Base-by-base conservation (phyloP, 2,797 vertebrate genomes). In the Thaleichthys pacificus region DNA sequence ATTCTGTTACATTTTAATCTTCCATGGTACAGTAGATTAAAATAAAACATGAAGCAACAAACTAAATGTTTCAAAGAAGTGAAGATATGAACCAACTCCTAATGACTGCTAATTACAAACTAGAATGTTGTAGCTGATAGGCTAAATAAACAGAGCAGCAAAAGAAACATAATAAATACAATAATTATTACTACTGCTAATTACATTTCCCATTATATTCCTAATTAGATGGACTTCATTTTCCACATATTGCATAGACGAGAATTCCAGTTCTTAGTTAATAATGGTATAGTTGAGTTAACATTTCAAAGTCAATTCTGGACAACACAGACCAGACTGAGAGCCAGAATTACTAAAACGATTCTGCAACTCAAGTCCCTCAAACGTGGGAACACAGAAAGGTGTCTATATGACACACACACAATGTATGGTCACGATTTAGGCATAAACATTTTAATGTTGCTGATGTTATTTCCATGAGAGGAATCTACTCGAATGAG, bases 181-280 rank as follows among this genome's bases (percentile, higher is more conserved):
- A 87, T 91, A 92, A 93, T 91, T 92, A 93, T 93, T 92, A 90
- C 87, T 85, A 88, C 88, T 88, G 87, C 91, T 93, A 93, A 93
- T 93, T 94, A 93, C 88, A 90, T 91, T 93, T 91, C 89, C 89
- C 92, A 93, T 93, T 93, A 93, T 91, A 91, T 90, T 87, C 89
- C 91, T 93, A 94, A 94, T 93, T 89, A 92, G 89, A 89, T 85
- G 69, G 86, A 83, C 88, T 90, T 93, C 90, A 93, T 91, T 87
- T 89, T 88, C 83, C 87, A 82, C 76, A 77, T 82, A 86, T 74
- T 84, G 84, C 87, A 92, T 88, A 90, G 89, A 93, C 89, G 88
- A 82, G 82, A 84, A 88, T 82, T 77, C 77, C 69, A 79, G 85
- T 80, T 69, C 70, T 72, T 73, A 75, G 71, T 84, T 88, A 79